Percentiles rank a stretch among this genome's conserved stretches.
These are phyloP conservation scores for Caenorhabditis elegans DNA, from an alignment of 1,140 invertebrate species.

Conservation along the genomic window WBcel235 BX284602.5:2246501-2247000, in stretches of 20 bases:
- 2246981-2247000: background rate
- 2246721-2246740: too few species aligned
- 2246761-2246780: too few species aligned
- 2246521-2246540: background rate
- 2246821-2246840: slow-evolving; percentile 3
- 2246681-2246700: too few species aligned
- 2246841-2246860: background rate
- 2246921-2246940: background rate
- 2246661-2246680: too few species aligned
- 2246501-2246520: slow-evolving; percentile 16
- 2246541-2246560: background rate
- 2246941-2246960: background rate
- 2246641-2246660: too few species aligned
- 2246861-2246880: background rate
- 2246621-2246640: too few species aligned
- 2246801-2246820: background rate
- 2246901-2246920: background rate
- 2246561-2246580: background rate
- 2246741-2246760: too few species aligned
- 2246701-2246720: too few species aligned
- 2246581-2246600: background rate
- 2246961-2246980: too few species aligned
- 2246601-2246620: too few species aligned
- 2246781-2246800: background rate
- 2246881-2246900: background rate